Conservation (phyloP, 2,113 vertebrate genomes). For the Panthera tigris region DNA sequence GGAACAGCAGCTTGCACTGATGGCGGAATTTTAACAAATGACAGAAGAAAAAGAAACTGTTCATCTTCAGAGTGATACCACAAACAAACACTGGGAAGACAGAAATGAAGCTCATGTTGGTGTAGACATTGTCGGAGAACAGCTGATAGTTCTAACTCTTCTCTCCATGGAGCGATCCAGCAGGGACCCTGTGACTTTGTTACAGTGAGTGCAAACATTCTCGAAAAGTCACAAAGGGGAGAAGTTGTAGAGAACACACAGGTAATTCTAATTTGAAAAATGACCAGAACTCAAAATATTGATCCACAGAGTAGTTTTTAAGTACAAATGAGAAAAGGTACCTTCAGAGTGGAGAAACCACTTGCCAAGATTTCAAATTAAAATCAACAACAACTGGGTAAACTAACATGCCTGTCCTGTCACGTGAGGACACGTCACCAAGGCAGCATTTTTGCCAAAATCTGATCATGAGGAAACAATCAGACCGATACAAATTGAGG, state of each 20-base stretch:
- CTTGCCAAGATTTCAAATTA: neutral
- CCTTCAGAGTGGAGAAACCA: neutral
- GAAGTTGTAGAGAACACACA: neutral
- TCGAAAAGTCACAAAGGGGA: neutral
- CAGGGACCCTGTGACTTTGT: neutral
- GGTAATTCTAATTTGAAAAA: neutral
- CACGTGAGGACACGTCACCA: neutral
- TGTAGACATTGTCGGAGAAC: neutral
- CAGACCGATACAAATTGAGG: neutral
- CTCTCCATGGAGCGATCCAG: neutral
- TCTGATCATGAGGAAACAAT: neutral
- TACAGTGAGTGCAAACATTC: neutral
- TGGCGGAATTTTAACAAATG: neutral
- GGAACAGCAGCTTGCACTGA: neutral
- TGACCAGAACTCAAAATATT: neutral
- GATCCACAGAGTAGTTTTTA: neutral
- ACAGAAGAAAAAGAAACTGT: neutral
- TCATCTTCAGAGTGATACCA: neutral
- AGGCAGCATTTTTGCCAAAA: neutral
- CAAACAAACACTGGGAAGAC: neutral
- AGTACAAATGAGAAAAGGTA: neutral
- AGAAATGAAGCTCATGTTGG: neutral
- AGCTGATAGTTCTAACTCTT: neutral
- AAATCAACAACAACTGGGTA: neutral
- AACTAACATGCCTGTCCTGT: neutral